Percentiles rank a stretch among this genome's conserved stretches.
Evolutionary conservation across 2,113 vertebrate species (phyloP).

Genomic region (Trogon melanurus): DNA sequence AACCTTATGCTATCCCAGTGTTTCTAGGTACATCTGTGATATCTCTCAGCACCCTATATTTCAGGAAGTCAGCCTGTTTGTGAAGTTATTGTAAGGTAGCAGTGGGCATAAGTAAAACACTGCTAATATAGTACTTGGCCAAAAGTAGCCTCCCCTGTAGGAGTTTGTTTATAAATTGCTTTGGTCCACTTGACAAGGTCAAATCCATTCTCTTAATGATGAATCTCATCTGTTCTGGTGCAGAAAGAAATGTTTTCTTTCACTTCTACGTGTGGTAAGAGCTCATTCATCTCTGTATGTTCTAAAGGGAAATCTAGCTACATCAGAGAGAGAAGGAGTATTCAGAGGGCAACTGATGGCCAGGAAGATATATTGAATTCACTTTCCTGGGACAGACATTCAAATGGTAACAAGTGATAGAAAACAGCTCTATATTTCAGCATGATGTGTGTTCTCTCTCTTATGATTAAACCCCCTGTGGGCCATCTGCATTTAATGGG

Average conservation of each 20-base stretch:
- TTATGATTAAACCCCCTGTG: slow-evolving; percentile 80
- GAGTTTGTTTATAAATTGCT: slow-evolving; percentile 92
- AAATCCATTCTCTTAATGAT: slow-evolving; percentile 96
- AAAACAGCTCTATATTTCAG: slow-evolving; percentile 86
- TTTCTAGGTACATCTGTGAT: slow-evolving; percentile 50
- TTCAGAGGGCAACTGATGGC: slow-evolving; percentile 85
- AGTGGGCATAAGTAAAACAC: slow-evolving; percentile 55
- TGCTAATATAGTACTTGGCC: slow-evolving; percentile 69
- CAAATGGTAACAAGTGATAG: slow-evolving; percentile 85
- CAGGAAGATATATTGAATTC: slow-evolving; percentile 86
- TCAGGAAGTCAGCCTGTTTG: slow-evolving; percentile 66
- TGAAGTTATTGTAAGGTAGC: slow-evolving; percentile 70
- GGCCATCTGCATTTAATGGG: slow-evolving; percentile 83
- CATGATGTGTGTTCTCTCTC: slow-evolving; percentile 78
- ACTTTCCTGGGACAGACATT: slow-evolving; percentile 83
- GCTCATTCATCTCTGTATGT: slow-evolving; percentile 87
- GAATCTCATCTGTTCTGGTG: slow-evolving; percentile 91
- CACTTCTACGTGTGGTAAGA: slow-evolving; percentile 84
- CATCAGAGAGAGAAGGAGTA: slow-evolving; percentile 83
- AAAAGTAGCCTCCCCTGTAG: slow-evolving; percentile 76
- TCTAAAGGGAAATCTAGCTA: slow-evolving; percentile 80
- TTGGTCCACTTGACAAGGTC: slow-evolving; percentile 93
- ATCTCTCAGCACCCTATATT: slow-evolving; percentile 69
- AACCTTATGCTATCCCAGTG: slow-evolving; percentile 17
- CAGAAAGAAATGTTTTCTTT: slow-evolving; percentile 86